phyloP scores from a whole-genome alignment of 2,113 vertebrate genomes.

The Caranx ignobilis region DNA sequence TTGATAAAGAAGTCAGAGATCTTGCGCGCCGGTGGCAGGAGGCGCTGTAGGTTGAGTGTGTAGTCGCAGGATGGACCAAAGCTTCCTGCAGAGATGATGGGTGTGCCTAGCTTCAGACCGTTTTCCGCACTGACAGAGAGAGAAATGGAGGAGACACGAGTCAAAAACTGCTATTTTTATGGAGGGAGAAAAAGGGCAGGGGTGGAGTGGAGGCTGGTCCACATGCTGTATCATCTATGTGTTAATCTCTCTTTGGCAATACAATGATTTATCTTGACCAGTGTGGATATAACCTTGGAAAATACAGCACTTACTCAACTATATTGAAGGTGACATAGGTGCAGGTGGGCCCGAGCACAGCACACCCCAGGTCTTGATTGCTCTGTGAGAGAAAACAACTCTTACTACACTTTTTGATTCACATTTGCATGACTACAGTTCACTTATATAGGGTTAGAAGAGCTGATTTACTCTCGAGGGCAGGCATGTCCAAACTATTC shows the following conservation, averaged over 20 bases:
- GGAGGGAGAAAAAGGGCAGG: too few species aligned
- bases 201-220: too few species aligned
- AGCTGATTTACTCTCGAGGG: too few species aligned
- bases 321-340: constrained; percentile 90
- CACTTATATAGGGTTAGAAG: too few species aligned
- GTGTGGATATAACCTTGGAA: background rate
- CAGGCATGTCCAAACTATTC: too few species aligned
- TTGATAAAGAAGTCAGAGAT: constrained; percentile 87
- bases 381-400: constrained; percentile 74
- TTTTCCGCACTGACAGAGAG: constrained; percentile 79
- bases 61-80: constrained; percentile 93
- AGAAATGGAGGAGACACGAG: background rate
- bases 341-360: constrained; percentile 91
- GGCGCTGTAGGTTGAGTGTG: constrained; percentile 88
- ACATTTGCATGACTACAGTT: too few species aligned
- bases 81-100: constrained; percentile 94
- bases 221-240: background rate
- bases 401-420: too few species aligned
- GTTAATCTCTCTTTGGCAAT: background rate
- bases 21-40: constrained; percentile 93
- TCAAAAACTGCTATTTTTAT: too few species aligned
- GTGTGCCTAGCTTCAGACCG: constrained; percentile 80
- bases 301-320: constrained; percentile 88
- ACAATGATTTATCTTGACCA: background rate
- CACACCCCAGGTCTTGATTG: constrained; percentile 82